Evolutionary conservation across 2,797 vertebrate genomes (phyloP), one percentile per base, ranked within the genome.

Genomic region (Moxostoma hubbsi): DNA sequence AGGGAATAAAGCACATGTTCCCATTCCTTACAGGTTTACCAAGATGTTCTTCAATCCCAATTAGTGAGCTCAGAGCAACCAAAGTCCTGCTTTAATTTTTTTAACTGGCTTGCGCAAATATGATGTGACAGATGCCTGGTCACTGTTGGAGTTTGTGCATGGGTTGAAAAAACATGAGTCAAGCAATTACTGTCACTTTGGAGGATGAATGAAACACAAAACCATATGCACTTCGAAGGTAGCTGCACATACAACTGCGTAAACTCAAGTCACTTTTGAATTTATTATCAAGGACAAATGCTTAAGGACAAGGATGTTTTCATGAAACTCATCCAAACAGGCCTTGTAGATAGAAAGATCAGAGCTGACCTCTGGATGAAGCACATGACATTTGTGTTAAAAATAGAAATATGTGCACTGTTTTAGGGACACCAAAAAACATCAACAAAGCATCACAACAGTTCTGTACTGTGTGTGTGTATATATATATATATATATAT

Each of bases 171-270:
- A 79, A 51, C 46, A 46, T 53, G 64, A 61, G 73, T 77, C 57
- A 64, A 57, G 81, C 79, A 81, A 80, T 83, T 83, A 75, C 73
- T 83, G 83, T 80, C 71, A 74, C 24, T 24, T 61, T 62, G 49
- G 18, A 71, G 57, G 53, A 75, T n/a, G 57, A 77, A 80, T 68
- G 63, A 68, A 80, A 80, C 45, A 61, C 15, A 70, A 36, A 54
- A 45, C 7, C 63, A 73, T 66, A 54, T 67, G 68, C 45, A 47
- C 12, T 13, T 64, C 43, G 45, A 71, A 58, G 53, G 49, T 55
- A 74, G n/a, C 4, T 10, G 6, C 58, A 74, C 18, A 68, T 61
- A 65, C 18, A 18, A 6, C 13, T 4, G 18, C 53, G 54, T 10
- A 50, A 70, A 55, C 47, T 47, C 13, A 59, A 75, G 53, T 49